Conservation (phyloP, 2,113 vertebrate genomes). For the Proterorhinus semilunaris region DNA sequence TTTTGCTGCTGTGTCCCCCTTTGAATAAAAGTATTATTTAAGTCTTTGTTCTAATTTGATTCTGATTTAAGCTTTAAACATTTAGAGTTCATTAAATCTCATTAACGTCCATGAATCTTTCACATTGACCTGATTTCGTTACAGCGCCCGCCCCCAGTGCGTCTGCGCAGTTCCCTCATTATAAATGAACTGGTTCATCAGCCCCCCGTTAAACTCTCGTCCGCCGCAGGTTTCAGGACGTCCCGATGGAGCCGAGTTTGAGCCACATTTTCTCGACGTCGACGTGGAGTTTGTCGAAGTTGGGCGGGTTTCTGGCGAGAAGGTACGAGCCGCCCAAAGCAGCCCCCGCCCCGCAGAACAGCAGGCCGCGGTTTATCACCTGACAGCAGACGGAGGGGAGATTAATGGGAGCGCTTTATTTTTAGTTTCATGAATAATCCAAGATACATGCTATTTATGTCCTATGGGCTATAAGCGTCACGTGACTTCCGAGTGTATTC, state of each 20-base stretch:
- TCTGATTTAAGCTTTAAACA: too few species aligned
- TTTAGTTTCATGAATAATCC: too few species aligned
- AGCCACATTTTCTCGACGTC: constrained; percentile 64
- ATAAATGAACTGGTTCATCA: constrained; percentile 16
- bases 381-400: constrained; percentile 39
- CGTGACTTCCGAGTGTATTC: too few species aligned
- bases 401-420: background rate
- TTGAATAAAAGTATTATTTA: too few species aligned
- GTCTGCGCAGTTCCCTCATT: constrained; percentile 10
- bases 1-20: too few species aligned
- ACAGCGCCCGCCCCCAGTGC: background rate
- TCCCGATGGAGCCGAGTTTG: constrained; percentile 52
- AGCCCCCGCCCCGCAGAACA: constrained; percentile 62
- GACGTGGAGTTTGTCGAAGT: constrained; percentile 48
- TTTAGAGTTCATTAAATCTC: too few species aligned
- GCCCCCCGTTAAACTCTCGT: constrained; percentile 11
- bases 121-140: constrained; percentile 2
- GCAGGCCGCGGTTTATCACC: constrained; percentile 80
- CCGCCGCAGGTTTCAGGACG: constrained; percentile 23
- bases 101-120: background rate
- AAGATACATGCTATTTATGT: too few species aligned
- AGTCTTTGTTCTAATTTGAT: too few species aligned
- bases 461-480: too few species aligned
- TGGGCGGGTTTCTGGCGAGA: constrained; percentile 65
- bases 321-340: constrained; percentile 67